Evolutionary conservation across 2,888 invertebrate species (phyloP).

Genomic region (Drosophila rellima): DNA sequence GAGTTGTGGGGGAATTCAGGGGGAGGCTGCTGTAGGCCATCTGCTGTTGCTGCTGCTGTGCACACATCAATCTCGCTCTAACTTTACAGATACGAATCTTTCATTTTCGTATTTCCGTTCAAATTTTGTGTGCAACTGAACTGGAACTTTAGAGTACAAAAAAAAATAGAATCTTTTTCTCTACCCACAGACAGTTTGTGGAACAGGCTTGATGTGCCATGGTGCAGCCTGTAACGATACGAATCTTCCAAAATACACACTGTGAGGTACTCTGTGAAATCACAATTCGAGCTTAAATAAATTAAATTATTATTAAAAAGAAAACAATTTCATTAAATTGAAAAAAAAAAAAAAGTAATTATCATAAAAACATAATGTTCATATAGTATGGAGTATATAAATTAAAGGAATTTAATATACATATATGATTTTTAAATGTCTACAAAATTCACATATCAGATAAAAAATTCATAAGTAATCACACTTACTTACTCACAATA

Average conservation of each 20-base stretch:
- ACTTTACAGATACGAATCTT: conserved; percentile 77
- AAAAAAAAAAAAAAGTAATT: background rate
- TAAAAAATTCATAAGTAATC: background rate
- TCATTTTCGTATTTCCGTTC: conserved; percentile 79
- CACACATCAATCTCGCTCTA: conserved; percentile 76
- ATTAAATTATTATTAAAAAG: background rate
- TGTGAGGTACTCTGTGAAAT: conserved; percentile 8
- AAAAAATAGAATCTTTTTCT: conserved; percentile 28
- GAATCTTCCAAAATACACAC: conserved; percentile 5
- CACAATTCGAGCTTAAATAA: background rate
- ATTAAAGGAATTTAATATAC: too few species aligned
- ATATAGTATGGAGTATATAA: background rate
- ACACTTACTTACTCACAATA: background rate
- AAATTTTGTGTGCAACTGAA: conserved; percentile 73
- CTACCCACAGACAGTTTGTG: conserved; percentile 46
- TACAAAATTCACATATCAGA: background rate
- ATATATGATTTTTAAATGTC: too few species aligned
- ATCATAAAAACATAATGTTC: background rate
- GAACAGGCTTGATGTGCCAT: conserved; percentile 37
- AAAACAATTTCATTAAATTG: background rate
- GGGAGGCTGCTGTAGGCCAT: conserved; percentile 19
- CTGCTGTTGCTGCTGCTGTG: conserved; percentile 52
- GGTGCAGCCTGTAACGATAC: conserved; percentile 21
- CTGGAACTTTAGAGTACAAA: conserved; percentile 59
- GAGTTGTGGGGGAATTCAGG: background rate